phyloP scores from a whole-genome alignment of 2,113 vertebrate species.

The Gymnogyps californianus region DNA sequence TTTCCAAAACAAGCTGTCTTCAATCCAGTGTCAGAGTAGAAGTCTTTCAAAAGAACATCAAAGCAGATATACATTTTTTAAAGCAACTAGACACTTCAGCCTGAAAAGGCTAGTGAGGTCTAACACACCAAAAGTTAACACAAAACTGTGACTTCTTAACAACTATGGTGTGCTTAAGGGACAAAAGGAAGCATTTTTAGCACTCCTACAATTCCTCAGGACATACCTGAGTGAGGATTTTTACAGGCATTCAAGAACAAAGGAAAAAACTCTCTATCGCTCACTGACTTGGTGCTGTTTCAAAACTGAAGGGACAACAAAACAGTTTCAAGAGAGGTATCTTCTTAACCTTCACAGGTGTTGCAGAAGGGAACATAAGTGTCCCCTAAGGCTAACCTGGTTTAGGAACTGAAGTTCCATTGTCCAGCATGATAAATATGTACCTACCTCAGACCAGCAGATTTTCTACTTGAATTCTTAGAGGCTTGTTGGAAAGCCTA shows the following conservation, averaged over 20 bases:
- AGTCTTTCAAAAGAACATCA: neutral
- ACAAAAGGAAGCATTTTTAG: neutral
- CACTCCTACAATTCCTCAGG: neutral
- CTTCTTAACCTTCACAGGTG: neutral
- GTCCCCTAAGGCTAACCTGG: neutral
- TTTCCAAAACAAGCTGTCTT: conserved; percentile 17
- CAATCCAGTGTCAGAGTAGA: neutral
- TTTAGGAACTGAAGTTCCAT: neutral
- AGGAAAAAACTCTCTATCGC: neutral
- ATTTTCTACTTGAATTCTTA: neutral
- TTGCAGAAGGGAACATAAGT: neutral
- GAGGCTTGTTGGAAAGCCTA: neutral
- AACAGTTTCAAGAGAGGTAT: neutral
- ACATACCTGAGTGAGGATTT: neutral
- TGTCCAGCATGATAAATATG: neutral
- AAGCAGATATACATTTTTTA: neutral
- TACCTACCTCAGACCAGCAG: neutral
- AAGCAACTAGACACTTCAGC: neutral
- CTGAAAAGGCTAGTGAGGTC: neutral
- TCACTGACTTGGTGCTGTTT: neutral
- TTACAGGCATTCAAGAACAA: neutral
- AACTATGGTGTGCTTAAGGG: neutral
- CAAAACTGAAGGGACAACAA: neutral
- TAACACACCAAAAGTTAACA: neutral
- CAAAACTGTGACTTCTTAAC: neutral